These are phyloP conservation scores for Leptopilina boulardi DNA, from an alignment of 1,140 invertebrate species.

Conservation along the genomic window DNA sequence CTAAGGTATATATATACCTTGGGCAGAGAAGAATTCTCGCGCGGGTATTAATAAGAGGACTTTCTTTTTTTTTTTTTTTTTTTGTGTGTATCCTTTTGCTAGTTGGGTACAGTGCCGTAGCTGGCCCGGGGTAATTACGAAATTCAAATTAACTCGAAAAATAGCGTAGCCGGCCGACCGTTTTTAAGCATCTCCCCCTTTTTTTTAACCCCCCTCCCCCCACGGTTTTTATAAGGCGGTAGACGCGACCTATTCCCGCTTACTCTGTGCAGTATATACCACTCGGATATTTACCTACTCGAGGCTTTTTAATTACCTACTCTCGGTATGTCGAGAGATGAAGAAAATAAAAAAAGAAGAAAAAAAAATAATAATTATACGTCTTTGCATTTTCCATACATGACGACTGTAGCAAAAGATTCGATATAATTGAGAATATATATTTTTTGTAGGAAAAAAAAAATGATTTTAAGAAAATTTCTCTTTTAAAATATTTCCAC, in stretches of 20 bases:
- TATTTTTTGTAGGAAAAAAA: constrained; percentile 2
- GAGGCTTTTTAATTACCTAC: constrained; percentile 75
- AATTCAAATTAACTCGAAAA: constrained; percentile 77
- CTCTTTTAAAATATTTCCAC: neutral
- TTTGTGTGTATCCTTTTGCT: constrained; percentile 70
- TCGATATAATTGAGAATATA: constrained; percentile 43
- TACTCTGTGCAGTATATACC: constrained; percentile 62
- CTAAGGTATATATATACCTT: constrained; percentile 25
- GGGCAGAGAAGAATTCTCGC: constrained; percentile 66
- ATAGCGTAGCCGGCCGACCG: constrained; percentile 68
- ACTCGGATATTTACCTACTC: constrained; percentile 76
- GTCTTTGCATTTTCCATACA: constrained; percentile 57
- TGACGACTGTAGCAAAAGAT: constrained; percentile 58
- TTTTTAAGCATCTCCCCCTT: constrained; percentile 69
- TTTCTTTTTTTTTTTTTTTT: constrained; percentile 43
- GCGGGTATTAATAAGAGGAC: constrained; percentile 71
- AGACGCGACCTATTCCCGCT: constrained; percentile 65
- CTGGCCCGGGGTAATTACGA: constrained; percentile 74
- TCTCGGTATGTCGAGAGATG: constrained; percentile 49
- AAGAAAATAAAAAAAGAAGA: constrained; percentile 50
- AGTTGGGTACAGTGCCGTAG: constrained; percentile 63
- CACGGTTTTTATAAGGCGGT: constrained; percentile 69
- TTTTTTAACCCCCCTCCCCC: constrained; percentile 37
- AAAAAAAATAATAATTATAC: constrained; percentile 65
- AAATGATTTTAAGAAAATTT: neutral